Conservation (phyloP, 2,797 vertebrate species). For the Sphenodon punctatus region DNA sequence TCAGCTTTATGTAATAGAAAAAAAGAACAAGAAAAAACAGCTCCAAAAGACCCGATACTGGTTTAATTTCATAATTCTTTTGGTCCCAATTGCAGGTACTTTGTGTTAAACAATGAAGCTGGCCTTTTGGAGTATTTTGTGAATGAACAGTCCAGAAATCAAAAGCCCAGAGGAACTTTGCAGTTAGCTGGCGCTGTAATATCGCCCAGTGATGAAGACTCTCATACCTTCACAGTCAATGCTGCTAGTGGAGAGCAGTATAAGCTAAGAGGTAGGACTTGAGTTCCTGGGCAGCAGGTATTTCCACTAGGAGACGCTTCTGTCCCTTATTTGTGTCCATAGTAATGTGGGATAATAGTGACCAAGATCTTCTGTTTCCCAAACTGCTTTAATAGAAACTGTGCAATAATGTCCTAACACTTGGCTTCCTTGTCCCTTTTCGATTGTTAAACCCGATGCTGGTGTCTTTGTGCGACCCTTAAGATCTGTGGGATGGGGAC, state of each 20-base stretch:
- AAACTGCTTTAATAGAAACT: no score
- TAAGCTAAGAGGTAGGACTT: constrained; percentile 90
- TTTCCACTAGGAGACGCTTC: constrained; percentile 51
- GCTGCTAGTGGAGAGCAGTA: constrained; percentile 98
- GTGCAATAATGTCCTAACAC: neutral
- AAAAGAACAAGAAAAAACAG: no score
- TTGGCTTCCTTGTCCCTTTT: no score
- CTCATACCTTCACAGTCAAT: constrained; percentile 97
- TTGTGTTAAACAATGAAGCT: constrained; percentile 95
- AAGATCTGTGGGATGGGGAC: neutral
- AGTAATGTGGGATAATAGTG: no score
- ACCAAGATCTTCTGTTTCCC: no score
- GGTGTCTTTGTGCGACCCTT: neutral
- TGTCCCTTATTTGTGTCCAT: neutral
- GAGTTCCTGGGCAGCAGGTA: neutral
- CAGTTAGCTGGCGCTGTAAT: constrained; percentile 96
- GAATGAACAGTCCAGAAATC: constrained; percentile 91
- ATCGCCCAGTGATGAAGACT: constrained; percentile 98
- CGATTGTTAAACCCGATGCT: no score
- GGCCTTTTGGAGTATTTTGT: constrained; percentile 97
- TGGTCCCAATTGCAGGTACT: constrained; percentile 82
- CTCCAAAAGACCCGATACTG: no score
- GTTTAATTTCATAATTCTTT: neutral
- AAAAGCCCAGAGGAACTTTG: constrained; percentile 93
- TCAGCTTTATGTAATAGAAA: no score